A percentile compares a stretch with the other conserved stretches of the same genome.
These are phyloP conservation scores for Pygoscelis antarcticus DNA, from an alignment of 2,113 vertebrate species.

Conservation along the genomic window DNA sequence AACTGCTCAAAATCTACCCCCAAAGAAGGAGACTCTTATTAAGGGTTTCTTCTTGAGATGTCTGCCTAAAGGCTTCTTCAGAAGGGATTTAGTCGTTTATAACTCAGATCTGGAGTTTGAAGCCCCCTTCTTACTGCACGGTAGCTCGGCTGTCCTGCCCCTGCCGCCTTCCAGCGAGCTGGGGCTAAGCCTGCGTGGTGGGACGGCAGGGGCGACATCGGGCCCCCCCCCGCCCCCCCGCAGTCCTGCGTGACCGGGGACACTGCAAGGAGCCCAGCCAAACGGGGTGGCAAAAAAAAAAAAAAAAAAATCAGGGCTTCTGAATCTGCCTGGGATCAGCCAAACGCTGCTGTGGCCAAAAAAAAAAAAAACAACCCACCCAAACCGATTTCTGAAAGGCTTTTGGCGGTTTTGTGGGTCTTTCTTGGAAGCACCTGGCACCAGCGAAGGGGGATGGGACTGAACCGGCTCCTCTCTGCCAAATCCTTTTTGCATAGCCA, in stretches of 20 bases:
- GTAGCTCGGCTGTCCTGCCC: neutral
- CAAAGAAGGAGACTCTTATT: neutral
- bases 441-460: rapidly evolving
- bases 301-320: neutral
- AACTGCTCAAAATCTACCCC: neutral
- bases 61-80: slow-evolving; percentile 15
- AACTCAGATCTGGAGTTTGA: neutral
- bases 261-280: neutral
- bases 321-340: neutral
- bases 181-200: neutral
- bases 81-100: neutral
- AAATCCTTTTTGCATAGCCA: neutral
- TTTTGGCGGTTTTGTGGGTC: neutral
- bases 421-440: neutral
- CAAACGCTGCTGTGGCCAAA: neutral
- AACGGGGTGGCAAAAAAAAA: neutral
- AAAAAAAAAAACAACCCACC: neutral
- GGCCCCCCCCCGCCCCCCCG: no score
- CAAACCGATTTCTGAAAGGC: neutral
- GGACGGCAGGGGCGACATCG: neutral
- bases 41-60: neutral
- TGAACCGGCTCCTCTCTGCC: neutral
- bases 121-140: neutral
- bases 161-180: neutral
- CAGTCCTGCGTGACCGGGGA: neutral